Evolutionary conservation across 2,113 vertebrate species (phyloP).

Genomic region (Agapornis roseicollis): DNA sequence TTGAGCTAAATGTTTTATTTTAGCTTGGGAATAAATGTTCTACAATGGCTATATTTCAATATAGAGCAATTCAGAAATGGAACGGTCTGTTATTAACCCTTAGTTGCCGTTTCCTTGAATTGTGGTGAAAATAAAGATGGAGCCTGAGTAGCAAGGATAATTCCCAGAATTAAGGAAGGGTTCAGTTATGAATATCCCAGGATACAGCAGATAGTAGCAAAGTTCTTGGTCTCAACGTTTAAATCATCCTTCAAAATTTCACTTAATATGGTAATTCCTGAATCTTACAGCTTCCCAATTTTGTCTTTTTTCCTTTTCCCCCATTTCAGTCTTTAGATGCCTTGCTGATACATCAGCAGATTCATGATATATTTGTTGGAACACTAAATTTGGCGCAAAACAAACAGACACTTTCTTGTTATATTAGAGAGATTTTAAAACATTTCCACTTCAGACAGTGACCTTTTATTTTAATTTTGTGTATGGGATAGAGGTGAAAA

Average conservation of each 20-base stretch:
- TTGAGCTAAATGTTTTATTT: background rate
- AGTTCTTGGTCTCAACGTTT: background rate
- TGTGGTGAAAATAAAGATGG: background rate
- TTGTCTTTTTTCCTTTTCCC: background rate
- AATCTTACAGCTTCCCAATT: background rate
- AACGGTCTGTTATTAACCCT: background rate
- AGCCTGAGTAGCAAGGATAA: background rate
- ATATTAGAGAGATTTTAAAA: background rate
- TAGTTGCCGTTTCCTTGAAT: background rate
- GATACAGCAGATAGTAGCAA: background rate
- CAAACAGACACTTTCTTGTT: background rate
- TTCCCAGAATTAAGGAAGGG: background rate
- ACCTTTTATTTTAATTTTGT: background rate
- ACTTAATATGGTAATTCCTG: background rate
- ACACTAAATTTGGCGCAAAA: background rate
- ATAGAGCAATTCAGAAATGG: background rate
- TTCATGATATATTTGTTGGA: background rate
- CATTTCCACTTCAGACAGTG: background rate
- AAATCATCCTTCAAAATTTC: background rate
- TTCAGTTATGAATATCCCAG: background rate
- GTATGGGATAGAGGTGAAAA: background rate
- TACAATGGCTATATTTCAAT: background rate
- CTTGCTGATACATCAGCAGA: background rate
- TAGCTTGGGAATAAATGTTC: background rate
- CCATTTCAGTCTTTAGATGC: background rate